phyloP scores from a whole-genome alignment of 2,797 vertebrate species.

The Trachurus trachurus region DNA sequence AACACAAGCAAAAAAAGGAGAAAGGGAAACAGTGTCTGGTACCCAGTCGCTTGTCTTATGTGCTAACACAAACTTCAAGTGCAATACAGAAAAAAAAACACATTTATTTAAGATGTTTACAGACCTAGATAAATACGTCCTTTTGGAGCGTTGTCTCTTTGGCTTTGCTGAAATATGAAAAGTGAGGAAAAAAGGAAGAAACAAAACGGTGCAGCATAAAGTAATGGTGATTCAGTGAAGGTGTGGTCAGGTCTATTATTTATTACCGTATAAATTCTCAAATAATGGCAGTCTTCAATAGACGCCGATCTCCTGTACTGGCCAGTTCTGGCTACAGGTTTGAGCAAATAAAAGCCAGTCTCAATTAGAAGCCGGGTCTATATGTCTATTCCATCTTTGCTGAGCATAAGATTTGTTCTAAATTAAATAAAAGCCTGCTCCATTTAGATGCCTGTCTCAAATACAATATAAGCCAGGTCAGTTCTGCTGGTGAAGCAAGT shows the following conservation, averaged over 20 bases:
- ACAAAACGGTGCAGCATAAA: not conserved
- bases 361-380: too few species aligned
- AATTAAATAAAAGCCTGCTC: too few species aligned
- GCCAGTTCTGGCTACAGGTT: too few species aligned
- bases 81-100: slow-evolving; percentile 48
- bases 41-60: slow-evolving; percentile 27
- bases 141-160: slow-evolving; percentile 1
- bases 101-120: slow-evolving; percentile 50
- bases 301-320: too few species aligned
- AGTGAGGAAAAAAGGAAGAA: not conserved
- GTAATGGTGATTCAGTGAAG: not conserved
- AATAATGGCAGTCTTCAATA: too few species aligned
- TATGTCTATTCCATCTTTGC: too few species aligned
- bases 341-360: too few species aligned
- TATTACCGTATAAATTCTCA: too few species aligned
- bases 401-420: too few species aligned
- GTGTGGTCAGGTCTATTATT: not conserved
- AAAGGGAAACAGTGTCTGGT: slow-evolving; percentile 11
- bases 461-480: too few species aligned
- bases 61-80: slow-evolving; percentile 47
- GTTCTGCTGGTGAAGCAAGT: too few species aligned
- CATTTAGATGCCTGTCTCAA: too few species aligned
- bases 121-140: slow-evolving; percentile 9
- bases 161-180: slow-evolving; percentile 1
- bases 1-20: slow-evolving; percentile 48